Percentiles rank a stretch among this genome's conserved stretches.
These are phyloP conservation scores for Chionis minor DNA, from an alignment of 2,113 vertebrate genomes.

Conservation along the genomic window DNA sequence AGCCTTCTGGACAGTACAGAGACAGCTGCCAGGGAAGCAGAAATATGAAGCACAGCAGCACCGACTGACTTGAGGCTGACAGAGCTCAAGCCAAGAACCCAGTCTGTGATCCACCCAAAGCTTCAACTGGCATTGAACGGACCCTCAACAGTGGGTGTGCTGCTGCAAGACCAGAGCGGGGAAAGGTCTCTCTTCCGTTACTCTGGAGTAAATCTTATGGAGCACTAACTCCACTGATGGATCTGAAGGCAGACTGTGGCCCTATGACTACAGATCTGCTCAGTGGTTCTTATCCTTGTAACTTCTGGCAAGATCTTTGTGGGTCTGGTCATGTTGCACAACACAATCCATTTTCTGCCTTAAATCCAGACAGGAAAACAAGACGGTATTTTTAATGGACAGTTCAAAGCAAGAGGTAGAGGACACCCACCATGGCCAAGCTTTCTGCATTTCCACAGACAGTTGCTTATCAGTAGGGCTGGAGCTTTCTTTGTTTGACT, in stretches of 20 bases:
- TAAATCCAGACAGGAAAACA: not conserved
- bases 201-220: not conserved
- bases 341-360: not conserved
- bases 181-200: not conserved
- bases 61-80: not conserved
- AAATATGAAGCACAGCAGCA: not conserved
- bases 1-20: not conserved
- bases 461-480: not conserved
- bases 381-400: not conserved
- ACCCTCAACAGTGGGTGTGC: not conserved
- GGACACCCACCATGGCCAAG: not conserved
- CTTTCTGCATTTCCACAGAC: not conserved
- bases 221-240: not conserved
- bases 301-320: fast-evolving
- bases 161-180: not conserved
- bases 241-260: not conserved
- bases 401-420: not conserved
- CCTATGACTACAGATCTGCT: not conserved
- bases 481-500: not conserved
- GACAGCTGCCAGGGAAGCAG: not conserved
- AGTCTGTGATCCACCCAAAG: not conserved
- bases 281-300: not conserved
- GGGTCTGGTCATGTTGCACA: not conserved
- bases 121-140: not conserved
- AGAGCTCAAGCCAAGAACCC: not conserved